A percentile compares a stretch with the other conserved stretches of the same genome.
These are phyloP conservation scores for Aselliscus stoliczkanus DNA, from an alignment of 2,797 vertebrate genomes.

Conservation along the genomic window DNA sequence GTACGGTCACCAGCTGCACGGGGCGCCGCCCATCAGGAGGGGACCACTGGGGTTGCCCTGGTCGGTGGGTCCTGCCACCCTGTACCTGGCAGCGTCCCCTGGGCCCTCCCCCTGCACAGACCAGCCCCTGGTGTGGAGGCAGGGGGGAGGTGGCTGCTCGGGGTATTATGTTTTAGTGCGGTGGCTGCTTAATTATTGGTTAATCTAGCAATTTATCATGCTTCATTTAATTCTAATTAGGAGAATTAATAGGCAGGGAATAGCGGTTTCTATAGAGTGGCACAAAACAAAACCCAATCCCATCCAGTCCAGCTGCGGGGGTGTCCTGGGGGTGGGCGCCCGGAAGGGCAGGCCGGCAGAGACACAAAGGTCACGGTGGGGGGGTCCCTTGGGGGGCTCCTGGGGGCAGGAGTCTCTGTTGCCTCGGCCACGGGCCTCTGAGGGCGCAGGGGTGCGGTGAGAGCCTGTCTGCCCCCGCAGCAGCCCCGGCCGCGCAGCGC, in stretches of 20 bases:
- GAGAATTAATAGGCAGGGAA: constrained; percentile 89
- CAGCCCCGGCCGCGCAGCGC: not conserved
- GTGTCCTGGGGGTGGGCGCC: constrained; percentile 32
- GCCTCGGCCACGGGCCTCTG: not conserved
- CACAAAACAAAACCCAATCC: constrained; percentile 80
- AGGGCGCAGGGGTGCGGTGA: not conserved
- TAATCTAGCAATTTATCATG: constrained; percentile 89
- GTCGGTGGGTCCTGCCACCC: no score
- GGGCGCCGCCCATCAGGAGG: rapidly evolving
- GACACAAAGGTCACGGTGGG: not conserved
- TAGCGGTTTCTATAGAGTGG: constrained; percentile 84
- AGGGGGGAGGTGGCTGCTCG: not conserved
- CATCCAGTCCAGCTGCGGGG: constrained; percentile 50
- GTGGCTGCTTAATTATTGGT: constrained; percentile 89
- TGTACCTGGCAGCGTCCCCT: rapidly evolving
- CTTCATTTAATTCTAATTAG: constrained; percentile 92
- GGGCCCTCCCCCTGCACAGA: rapidly evolving
- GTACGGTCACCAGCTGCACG: rapidly evolving
- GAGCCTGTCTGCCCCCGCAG: rapidly evolving
- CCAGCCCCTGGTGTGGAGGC: not conserved
- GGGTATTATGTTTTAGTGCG: constrained; percentile 80
- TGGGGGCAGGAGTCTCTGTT: not conserved
- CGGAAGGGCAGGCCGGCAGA: constrained; percentile 9
- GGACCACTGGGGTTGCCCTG: rapidly evolving
- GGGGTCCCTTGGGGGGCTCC: not conserved